Percentiles rank a stretch among this genome's conserved stretches.
Conservation (phyloP, 2,797 vertebrate genomes). For the Orientallactaga sibirica region DNA sequence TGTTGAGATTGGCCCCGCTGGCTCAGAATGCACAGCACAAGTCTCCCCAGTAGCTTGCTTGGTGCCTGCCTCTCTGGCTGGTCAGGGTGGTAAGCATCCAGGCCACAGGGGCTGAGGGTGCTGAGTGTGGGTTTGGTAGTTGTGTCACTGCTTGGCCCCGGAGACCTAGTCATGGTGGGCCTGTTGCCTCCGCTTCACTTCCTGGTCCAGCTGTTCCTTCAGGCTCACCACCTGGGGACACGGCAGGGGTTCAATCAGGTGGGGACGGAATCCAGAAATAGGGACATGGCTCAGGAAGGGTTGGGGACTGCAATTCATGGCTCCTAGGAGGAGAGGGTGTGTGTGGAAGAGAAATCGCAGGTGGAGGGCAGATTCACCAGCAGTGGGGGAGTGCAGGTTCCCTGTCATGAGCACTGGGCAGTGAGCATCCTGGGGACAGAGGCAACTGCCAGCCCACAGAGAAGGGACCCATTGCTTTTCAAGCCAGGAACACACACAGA, state of each 20-base stretch:
- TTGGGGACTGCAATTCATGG: background rate
- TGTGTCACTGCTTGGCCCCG: slow-evolving; percentile 76
- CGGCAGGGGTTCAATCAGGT: background rate
- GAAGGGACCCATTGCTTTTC: background rate
- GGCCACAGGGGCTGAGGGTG: no score
- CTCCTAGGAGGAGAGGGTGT: background rate
- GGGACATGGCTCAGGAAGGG: background rate
- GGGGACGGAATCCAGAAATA: fast-evolving
- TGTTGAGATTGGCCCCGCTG: fast-evolving
- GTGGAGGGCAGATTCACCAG: fast-evolving
- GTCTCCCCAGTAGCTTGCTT: background rate
- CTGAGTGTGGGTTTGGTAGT: background rate
- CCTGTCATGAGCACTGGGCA: fast-evolving
- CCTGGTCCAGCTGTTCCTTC: slow-evolving; percentile 90
- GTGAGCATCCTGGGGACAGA: fast-evolving
- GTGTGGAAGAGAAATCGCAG: background rate
- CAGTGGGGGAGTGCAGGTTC: background rate
- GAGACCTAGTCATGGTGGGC: slow-evolving; percentile 86
- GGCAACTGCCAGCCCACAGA: fast-evolving
- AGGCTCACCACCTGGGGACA: slow-evolving; percentile 87
- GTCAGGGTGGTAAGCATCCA: background rate
- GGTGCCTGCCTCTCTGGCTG: no score
- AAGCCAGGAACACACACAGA: background rate
- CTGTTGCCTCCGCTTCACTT: slow-evolving; percentile 84
- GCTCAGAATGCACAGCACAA: fast-evolving